These are phyloP conservation scores for Thumatha senex DNA, from an alignment of 2,888 invertebrate genomes.

Conservation along the genomic window DNA sequence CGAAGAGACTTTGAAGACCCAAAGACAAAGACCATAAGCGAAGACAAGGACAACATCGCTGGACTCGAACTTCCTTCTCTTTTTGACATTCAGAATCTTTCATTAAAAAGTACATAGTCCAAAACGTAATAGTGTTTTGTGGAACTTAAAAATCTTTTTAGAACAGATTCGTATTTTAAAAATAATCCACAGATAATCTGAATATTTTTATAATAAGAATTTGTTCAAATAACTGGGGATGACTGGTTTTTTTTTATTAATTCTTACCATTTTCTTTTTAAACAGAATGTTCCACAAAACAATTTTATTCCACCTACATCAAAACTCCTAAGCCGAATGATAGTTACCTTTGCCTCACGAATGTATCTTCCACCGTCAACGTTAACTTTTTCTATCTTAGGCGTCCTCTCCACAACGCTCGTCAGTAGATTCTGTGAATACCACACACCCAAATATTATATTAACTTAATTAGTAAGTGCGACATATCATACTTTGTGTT, in stretches of 20 bases:
- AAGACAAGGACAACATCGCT: slow-evolving; percentile 58
- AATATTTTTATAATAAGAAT: too few species aligned
- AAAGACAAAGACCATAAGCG: slow-evolving; percentile 47
- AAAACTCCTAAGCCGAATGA: slow-evolving; percentile 15
- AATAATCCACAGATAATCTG: not conserved
- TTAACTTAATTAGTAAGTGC: slow-evolving; percentile 21
- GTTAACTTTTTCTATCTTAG: slow-evolving; percentile 97
- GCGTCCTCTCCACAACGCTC: slow-evolving; percentile 95
- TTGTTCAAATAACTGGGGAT: not conserved
- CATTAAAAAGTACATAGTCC: slow-evolving; percentile 27
- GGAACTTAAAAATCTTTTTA: slow-evolving; percentile 7
- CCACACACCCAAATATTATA: slow-evolving; percentile 54
- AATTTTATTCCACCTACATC: slow-evolving; percentile 30
- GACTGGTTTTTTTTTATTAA: not conserved
- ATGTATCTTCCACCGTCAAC: slow-evolving; percentile 97
- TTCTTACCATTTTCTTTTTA: not conserved
- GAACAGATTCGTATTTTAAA: not conserved
- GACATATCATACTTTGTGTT: not conserved
- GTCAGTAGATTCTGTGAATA: slow-evolving; percentile 93
- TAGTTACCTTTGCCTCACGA: slow-evolving; percentile 98
- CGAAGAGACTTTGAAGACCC: slow-evolving; percentile 53
- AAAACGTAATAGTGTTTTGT: slow-evolving; percentile 11
- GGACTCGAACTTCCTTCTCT: slow-evolving; percentile 55
- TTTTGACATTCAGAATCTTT: slow-evolving; percentile 57
- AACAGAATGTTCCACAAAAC: slow-evolving; percentile 37